Percentiles rank a stretch among this genome's conserved stretches.
These are phyloP conservation scores for Clarias platycephalus DNA, from an alignment of 2,797 vertebrate genomes.

Conservation along the genomic window DNA sequence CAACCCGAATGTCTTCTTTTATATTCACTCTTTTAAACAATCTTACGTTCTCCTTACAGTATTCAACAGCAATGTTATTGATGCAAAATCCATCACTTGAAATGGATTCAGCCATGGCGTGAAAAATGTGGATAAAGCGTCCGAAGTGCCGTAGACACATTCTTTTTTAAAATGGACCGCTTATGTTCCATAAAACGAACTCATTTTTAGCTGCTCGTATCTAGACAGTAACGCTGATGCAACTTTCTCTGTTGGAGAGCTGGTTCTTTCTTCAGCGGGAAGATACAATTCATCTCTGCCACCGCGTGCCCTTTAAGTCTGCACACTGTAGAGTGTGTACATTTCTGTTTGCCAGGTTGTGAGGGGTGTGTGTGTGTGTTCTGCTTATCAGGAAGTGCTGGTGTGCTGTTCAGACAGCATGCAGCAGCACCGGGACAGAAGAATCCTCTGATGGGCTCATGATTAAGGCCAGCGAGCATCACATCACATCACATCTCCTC, in stretches of 20 bases:
- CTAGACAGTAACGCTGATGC: neutral
- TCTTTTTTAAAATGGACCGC: neutral
- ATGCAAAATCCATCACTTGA: neutral
- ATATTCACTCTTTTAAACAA: neutral
- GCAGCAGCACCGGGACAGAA: constrained; percentile 33
- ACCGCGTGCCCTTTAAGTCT: constrained; percentile 5
- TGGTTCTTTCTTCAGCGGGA: neutral
- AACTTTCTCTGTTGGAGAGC: constrained; percentile 8
- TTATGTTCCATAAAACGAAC: constrained; percentile 13
- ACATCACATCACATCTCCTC: constrained; percentile 23
- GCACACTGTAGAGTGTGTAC: neutral
- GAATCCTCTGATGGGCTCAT: constrained; percentile 54
- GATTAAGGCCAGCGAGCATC: constrained; percentile 52
- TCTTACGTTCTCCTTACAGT: neutral
- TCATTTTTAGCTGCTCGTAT: neutral
- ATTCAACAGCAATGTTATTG: neutral
- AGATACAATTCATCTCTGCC: constrained; percentile 17
- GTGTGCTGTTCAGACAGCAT: constrained; percentile 63
- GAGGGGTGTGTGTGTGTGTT: constrained; percentile 34
- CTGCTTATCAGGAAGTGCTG: constrained; percentile 67
- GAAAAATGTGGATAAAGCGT: neutral
- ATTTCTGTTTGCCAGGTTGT: neutral
- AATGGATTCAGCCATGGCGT: no score
- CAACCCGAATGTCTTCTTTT: neutral
- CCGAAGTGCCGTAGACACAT: neutral